Percentiles rank a stretch among this genome's conserved stretches.
Evolutionary conservation across 1,140 invertebrate genomes (phyloP).

Genomic region (Pogonus chalceus): DNA sequence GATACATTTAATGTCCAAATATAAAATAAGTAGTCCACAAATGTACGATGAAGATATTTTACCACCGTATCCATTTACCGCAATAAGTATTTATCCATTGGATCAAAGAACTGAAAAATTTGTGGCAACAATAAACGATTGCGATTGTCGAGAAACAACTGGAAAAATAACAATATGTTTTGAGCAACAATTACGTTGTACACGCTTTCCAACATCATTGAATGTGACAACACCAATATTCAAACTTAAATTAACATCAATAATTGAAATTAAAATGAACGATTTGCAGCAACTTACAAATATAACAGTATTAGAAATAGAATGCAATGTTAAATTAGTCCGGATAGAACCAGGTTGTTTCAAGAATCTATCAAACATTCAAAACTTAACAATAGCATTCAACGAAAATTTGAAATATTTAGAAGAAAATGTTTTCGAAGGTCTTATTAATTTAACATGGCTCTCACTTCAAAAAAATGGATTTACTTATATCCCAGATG

Average conservation of each 20-base stretch:
- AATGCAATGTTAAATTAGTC: background rate
- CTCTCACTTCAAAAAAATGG: slow-evolving; percentile 27
- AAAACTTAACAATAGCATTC: slow-evolving; percentile 24
- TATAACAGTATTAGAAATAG: background rate
- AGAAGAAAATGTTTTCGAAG: slow-evolving; percentile 22
- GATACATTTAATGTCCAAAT: no score
- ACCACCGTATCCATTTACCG: background rate
- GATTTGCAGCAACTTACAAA: background rate
- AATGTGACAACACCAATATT: background rate
- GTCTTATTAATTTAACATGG: slow-evolving; percentile 21
- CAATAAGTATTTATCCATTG: background rate
- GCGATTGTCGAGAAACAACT: background rate
- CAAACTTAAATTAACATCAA: background rate
- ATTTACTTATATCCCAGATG: slow-evolving; percentile 21
- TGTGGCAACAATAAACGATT: background rate
- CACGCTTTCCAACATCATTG: background rate
- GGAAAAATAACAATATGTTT: background rate
- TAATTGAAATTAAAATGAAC: background rate
- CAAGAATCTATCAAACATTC: slow-evolving; percentile 23
- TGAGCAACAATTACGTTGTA: background rate
- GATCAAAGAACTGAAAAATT: background rate
- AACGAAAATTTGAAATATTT: slow-evolving; percentile 23
- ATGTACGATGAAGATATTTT: background rate
- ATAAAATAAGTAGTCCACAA: no score
- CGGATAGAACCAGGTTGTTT: slow-evolving; percentile 20